Evolutionary conservation across 2,888 invertebrate species (phyloP).

Genomic region (Cacoxenus indagator): DNA sequence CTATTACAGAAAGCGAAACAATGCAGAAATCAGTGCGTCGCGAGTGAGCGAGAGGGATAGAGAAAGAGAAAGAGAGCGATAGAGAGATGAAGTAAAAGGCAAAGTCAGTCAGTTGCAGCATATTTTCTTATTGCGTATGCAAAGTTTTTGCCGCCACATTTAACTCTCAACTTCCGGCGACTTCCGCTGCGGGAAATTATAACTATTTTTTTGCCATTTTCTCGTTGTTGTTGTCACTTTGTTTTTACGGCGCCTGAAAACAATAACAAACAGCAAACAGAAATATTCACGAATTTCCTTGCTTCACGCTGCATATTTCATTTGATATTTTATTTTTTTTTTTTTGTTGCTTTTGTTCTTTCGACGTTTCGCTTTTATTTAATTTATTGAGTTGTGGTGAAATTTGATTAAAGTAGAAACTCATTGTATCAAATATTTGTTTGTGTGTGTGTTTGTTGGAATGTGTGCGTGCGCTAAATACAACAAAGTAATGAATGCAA

Average conservation of each 20-base stretch:
- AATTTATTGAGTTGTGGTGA: not conserved
- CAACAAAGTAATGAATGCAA: not conserved
- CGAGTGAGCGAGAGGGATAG: not conserved
- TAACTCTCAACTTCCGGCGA: conserved; percentile 15
- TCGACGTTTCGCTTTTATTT: not conserved
- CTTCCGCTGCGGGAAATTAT: conserved; percentile 9
- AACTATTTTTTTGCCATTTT: not conserved
- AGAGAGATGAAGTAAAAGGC: not conserved
- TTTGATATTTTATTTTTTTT: not conserved
- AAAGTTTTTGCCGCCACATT: conserved; percentile 15
- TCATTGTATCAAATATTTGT: no score
- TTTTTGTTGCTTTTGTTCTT: not conserved
- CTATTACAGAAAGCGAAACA: conserved; percentile 5
- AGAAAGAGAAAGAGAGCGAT: not conserved
- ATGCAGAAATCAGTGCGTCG: not conserved
- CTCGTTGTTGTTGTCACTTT: not conserved
- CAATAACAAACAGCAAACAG: not conserved
- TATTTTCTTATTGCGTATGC: not conserved
- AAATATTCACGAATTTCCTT: not conserved
- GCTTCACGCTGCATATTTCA: not conserved
- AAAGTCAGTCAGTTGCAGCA: conserved; percentile 1
- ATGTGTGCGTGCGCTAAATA: not conserved
- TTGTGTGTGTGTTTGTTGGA: not conserved
- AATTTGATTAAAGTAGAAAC: not conserved
- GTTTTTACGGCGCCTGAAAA: not conserved